A percentile compares a stretch with the other conserved stretches of the same genome.
These are phyloP conservation scores for Eulemur albifrons DNA, from an alignment of 2,797 vertebrate genomes.

Conservation along the genomic window DNA sequence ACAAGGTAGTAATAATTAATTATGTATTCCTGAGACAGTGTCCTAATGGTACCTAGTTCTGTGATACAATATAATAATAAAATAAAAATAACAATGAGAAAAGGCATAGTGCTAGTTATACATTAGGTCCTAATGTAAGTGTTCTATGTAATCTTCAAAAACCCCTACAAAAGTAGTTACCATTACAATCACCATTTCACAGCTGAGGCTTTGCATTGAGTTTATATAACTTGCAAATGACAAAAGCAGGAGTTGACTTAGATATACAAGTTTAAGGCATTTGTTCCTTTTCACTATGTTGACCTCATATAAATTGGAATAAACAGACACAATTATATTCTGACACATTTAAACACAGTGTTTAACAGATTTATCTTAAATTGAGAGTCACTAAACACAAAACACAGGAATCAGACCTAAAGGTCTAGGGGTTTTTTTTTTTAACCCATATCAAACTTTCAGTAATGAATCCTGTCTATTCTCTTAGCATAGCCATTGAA, in stretches of 20 bases:
- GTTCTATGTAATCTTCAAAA: background rate
- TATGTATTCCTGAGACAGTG: background rate
- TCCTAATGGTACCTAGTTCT: background rate
- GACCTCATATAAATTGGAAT: background rate
- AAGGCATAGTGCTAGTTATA: background rate
- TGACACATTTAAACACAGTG: background rate
- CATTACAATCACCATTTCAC: background rate
- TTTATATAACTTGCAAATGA: background rate
- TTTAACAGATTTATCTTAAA: background rate
- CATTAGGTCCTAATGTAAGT: background rate
- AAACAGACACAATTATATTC: background rate
- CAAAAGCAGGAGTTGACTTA: background rate
- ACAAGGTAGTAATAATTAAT: background rate
- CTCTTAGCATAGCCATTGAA: background rate
- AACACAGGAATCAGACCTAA: background rate
- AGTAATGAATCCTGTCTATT: background rate
- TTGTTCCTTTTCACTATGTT: background rate
- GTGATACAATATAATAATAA: background rate
- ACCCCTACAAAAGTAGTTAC: background rate
- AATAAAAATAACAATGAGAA: background rate
- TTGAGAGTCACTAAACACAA: background rate
- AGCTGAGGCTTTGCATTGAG: background rate
- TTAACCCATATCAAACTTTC: background rate
- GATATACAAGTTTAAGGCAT: background rate
- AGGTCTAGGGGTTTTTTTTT: background rate